A percentile compares a stretch with the other conserved stretches of the same genome.
These are phyloP conservation scores for Hippocampus mohnikei DNA, from an alignment of 2,113 vertebrate genomes.

Conservation along the genomic window DNA sequence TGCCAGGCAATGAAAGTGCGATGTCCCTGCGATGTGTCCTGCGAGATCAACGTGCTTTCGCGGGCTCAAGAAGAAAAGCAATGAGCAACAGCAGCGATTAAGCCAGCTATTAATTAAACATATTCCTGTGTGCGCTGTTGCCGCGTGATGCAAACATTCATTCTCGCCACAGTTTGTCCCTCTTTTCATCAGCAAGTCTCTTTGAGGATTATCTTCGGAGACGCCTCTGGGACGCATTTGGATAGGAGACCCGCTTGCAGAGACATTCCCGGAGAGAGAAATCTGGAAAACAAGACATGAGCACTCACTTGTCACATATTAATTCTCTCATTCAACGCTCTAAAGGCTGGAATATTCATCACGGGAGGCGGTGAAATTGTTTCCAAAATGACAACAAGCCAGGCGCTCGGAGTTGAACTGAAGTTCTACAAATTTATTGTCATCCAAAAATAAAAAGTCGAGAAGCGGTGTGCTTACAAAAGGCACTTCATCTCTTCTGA, in stretches of 20 bases:
- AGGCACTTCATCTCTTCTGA: slow-evolving; percentile 71
- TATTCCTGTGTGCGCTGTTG: slow-evolving; percentile 51
- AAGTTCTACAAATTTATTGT: slow-evolving; percentile 69
- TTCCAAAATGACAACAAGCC: slow-evolving; percentile 18
- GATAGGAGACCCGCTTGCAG: slow-evolving; percentile 32
- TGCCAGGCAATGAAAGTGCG: slow-evolving; percentile 53
- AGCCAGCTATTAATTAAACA: slow-evolving; percentile 67
- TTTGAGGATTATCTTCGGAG: slow-evolving; percentile 66
- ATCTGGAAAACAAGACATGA: slow-evolving; percentile 25
- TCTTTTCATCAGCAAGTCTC: slow-evolving; percentile 68
- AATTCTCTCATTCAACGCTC: slow-evolving; percentile 1
- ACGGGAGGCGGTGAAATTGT: background rate
- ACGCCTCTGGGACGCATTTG: slow-evolving; percentile 50
- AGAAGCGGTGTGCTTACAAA: slow-evolving; percentile 56
- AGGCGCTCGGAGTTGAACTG: slow-evolving; percentile 36
- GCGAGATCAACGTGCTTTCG: slow-evolving; percentile 64
- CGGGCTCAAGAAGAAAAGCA: slow-evolving; percentile 57
- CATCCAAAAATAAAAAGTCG: slow-evolving; percentile 41
- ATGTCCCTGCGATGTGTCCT: slow-evolving; percentile 55
- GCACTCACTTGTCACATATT: slow-evolving; percentile 21
- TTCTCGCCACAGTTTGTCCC: slow-evolving; percentile 53
- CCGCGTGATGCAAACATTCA: slow-evolving; percentile 54
- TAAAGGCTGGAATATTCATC: slow-evolving; percentile 22
- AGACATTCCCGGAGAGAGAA: slow-evolving; percentile 5
- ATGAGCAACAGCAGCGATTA: slow-evolving; percentile 62